Evolutionary conservation across 1,140 invertebrate species (phyloP), one percentile per base, ranked within the genome.

Genomic region (Dendrolimus kikuchii): DNA sequence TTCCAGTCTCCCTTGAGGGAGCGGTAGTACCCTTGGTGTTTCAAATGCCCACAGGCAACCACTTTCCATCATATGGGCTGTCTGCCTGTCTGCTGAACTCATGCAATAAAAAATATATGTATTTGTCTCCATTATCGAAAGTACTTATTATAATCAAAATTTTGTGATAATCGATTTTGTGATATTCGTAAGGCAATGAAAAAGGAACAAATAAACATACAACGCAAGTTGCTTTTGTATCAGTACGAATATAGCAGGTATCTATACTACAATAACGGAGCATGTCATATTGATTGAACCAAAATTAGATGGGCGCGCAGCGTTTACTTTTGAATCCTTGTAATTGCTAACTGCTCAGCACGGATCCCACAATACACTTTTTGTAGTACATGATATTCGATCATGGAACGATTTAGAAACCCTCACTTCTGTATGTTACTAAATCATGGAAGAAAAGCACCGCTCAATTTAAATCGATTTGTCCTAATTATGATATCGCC

Each of bases 371-470:
- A 59, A 48, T 60, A 55, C 42, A 10, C 58, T 58, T 62, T 66
- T 62, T 51, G 50, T 46, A 61, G 63, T 68, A 74, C 23, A 23
- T 3, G 23, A 23, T 23, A 23, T 23, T 74, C 67, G 72, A 71
- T 68, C 66, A 61, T 45, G 46, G 62, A 44, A 62, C 58, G 52
- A 63, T 67, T 63, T 70, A 70, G 69, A 72, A 72, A 65, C 49
- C 67, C 68, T 76, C 81, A 81, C 79, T 82, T 82, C 71, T 74
- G 61, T 70, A 66, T 64, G 63, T 64, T 76, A 77, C 78, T 85
- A 85, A 82, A 82, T 85, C 78, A 85, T 76, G 66, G 60, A 54
- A 72, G 74, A 81, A 85, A 85, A 79, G 77, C 68, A 68, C 79
- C 79, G 79, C 72, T 51, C 71, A 74, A 65, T 81, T 77, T 75